These are phyloP conservation scores for Phthorimaea operculella DNA, from an alignment of 1,140 invertebrate species.

Conservation along the genomic window DNA sequence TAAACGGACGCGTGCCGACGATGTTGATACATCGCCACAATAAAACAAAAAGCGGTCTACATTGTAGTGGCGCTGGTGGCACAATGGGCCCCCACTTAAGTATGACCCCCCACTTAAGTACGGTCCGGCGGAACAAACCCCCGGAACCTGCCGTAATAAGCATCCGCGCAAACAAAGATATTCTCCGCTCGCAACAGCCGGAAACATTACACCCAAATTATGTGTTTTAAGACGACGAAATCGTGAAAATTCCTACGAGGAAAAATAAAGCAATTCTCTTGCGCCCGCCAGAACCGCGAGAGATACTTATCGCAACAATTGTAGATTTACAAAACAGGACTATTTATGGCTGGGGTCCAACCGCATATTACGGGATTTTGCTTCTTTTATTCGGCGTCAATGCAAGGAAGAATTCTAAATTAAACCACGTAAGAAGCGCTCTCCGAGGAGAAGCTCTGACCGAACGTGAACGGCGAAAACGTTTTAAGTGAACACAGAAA, in stretches of 20 bases:
- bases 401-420: too few species aligned
- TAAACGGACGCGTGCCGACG: constrained; percentile 39
- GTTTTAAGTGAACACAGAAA: background rate
- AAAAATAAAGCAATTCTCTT: constrained; percentile 7
- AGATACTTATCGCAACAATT: constrained; percentile 3
- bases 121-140: constrained; percentile 32
- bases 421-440: too few species aligned
- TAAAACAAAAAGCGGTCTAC: constrained; percentile 49
- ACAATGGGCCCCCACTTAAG: constrained; percentile 48
- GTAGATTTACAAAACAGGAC: constrained; percentile 2
- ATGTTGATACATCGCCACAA: constrained; percentile 42
- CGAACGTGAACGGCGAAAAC: too few species aligned
- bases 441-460: too few species aligned
- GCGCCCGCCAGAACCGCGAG: background rate
- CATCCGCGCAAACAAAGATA: constrained; percentile 53
- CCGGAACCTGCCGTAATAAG: constrained; percentile 48
- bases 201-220: constrained; percentile 44
- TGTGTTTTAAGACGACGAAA: constrained; percentile 26
- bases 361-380: too few species aligned
- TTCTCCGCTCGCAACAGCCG: constrained; percentile 35
- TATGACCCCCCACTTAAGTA: constrained; percentile 43
- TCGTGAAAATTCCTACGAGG: constrained; percentile 18
- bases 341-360: background rate
- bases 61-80: constrained; percentile 31
- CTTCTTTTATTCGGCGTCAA: too few species aligned